Evolutionary conservation across 2,113 vertebrate genomes (phyloP).

Genomic region (Leptosomus discolor): DNA sequence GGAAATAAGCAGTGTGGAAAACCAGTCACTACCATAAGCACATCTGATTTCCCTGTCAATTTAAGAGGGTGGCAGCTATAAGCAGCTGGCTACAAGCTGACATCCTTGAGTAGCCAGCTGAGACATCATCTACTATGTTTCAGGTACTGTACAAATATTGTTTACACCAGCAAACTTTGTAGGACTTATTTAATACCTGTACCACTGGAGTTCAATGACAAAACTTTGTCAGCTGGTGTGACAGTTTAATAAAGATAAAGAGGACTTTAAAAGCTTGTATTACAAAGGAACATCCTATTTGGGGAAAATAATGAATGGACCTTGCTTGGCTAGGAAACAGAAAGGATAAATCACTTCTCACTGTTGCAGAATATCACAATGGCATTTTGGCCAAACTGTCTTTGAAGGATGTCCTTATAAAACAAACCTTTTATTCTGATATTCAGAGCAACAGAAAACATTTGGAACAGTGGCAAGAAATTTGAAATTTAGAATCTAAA

Average conservation of each 20-base stretch:
- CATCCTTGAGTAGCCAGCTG: background rate
- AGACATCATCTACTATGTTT: background rate
- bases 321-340: slow-evolving; percentile 22
- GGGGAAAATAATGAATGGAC: slow-evolving; percentile 43
- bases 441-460: background rate
- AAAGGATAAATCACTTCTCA: slow-evolving; percentile 46
- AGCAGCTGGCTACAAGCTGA: background rate
- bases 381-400: slow-evolving; percentile 22
- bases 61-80: background rate
- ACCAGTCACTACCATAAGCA: background rate
- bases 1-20: background rate
- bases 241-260: slow-evolving; percentile 70
- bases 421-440: background rate
- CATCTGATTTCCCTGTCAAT: background rate
- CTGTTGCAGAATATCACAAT: background rate
- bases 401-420: slow-evolving; percentile 15
- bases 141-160: background rate
- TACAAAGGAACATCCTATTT: slow-evolving; percentile 9
- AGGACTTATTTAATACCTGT: background rate
- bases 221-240: slow-evolving; percentile 49
- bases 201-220: slow-evolving; percentile 27
- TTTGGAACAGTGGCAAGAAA: background rate
- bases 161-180: slow-evolving; percentile 12
- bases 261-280: slow-evolving; percentile 46
- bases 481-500: background rate